Base-by-base conservation (phyloP, 92 coral and sea anemone genomes). In the Isaurus tuberculatus region DNA sequence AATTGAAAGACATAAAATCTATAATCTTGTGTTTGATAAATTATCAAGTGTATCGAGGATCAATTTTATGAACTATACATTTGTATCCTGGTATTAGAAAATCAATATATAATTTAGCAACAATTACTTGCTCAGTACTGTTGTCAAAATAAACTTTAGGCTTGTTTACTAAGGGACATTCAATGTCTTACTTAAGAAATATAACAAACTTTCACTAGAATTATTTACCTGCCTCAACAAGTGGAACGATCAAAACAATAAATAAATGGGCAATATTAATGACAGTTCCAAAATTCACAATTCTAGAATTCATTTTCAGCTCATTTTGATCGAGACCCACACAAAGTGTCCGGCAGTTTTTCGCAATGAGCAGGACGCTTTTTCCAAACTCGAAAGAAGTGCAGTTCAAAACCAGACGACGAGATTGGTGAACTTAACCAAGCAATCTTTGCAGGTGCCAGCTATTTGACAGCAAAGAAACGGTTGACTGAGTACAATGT, bases 151-250 rank as follows among this genome's bases (percentile, higher is more conserved):
- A n/a, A n/a, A n/a, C n/a, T n/a, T n/a, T n/a, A n/a, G n/a, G n/a
- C n/a, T n/a, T n/a, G n/a, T n/a, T n/a, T n/a, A n/a, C n/a, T n/a
- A n/a, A n/a, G n/a, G n/a, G n/a, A n/a, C n/a, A 25, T 27, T 57
- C 4, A 15, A 0, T 77, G 53, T 36, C 5, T 16, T 0, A 3
- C 22, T 22, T 31, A 23, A 58, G 16, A 19, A 28, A 58, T 53
- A 51, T 53, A 29, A 16, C 57, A n/a, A 11, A 23, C 3, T 5
- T 17, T 4, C 17, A 19, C 13, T 17, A 34, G 14, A 33, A 36
- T 32, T 23, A 22, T 20, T 55, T 77, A 77, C 82, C 82, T 58
- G 82, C 43, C 43, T 37, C 70, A 33, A 40, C 34, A 2, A 36
- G 15, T 11, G 70, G 40, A 44, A 57, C 70, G 33, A 58, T 33